These are phyloP conservation scores for Mesitornis unicolor DNA, from an alignment of 2,113 vertebrate species.

Conservation along the genomic window DNA sequence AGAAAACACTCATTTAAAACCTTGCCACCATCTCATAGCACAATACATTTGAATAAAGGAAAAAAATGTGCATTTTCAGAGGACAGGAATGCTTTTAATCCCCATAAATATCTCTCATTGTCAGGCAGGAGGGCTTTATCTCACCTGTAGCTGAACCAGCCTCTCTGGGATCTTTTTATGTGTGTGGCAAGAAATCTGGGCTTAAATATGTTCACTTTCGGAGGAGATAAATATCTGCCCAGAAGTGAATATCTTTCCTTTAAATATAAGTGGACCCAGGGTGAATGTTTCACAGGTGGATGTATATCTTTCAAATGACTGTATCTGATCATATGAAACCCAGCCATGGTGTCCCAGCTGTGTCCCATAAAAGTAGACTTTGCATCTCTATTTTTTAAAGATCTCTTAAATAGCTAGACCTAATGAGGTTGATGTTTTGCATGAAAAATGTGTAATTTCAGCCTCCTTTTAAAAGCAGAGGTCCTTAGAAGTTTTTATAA, in stretches of 20 bases:
- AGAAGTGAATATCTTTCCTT: not conserved
- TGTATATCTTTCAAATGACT: not conserved
- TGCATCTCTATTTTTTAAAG: not conserved
- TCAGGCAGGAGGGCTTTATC: not conserved
- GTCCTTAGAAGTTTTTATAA: not conserved
- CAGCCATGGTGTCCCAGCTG: not conserved
- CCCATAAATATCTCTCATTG: not conserved
- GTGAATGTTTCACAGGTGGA: not conserved
- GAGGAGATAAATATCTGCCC: not conserved
- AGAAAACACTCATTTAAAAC: not conserved
- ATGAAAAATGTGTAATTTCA: not conserved
- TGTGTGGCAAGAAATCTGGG: not conserved
- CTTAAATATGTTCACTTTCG: not conserved
- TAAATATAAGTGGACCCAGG: not conserved
- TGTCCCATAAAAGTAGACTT: not conserved
- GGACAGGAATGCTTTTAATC: not conserved
- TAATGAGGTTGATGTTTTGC: not conserved
- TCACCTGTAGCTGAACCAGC: not conserved
- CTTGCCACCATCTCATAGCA: not conserved
- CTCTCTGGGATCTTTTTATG: not conserved
- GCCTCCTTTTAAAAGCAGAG: not conserved
- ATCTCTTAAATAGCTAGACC: not conserved
- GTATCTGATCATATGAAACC: not conserved
- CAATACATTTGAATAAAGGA: not conserved
- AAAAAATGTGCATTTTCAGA: not conserved